phyloP scores from a whole-genome alignment of 2,113 vertebrate species.

The Fukomys damarensis region DNA sequence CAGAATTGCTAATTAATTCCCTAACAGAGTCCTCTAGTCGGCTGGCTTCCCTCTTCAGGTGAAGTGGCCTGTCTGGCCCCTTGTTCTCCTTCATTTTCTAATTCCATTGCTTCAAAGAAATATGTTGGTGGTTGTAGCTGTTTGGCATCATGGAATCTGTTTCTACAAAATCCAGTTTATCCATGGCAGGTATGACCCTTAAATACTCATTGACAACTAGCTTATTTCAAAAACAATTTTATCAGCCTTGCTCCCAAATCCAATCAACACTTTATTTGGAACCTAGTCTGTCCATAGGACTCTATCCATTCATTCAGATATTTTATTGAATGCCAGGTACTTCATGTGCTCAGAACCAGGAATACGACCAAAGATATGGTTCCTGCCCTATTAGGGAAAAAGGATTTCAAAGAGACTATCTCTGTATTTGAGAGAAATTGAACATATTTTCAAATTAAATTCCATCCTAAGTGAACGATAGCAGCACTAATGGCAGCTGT shows the following conservation, averaged over 20 bases:
- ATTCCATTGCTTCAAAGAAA: slow-evolving; percentile 53
- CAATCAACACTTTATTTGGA: slow-evolving; percentile 62
- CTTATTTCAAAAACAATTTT: slow-evolving; percentile 66
- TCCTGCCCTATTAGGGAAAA: neutral
- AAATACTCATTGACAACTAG: slow-evolving; percentile 55
- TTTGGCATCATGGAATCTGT: neutral
- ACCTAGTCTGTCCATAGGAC: neutral
- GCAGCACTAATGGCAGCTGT: neutral
- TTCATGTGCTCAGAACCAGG: neutral
- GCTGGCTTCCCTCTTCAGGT: slow-evolving; percentile 27
- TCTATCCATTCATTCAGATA: slow-evolving; percentile 39
- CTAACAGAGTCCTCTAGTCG: neutral
- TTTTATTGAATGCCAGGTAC: slow-evolving; percentile 26
- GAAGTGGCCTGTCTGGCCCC: neutral
- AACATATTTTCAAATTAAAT: neutral
- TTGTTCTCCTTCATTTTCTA: slow-evolving; percentile 23
- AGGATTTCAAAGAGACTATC: neutral
- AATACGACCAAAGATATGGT: neutral
- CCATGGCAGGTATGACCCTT: slow-evolving; percentile 11
- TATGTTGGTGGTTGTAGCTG: slow-evolving; percentile 10
- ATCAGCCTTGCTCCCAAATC: slow-evolving; percentile 57
- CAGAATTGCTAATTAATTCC: slow-evolving; percentile 58
- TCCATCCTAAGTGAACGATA: neutral
- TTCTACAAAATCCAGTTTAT: slow-evolving; percentile 54
- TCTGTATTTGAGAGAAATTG: slow-evolving; percentile 2